phyloP scores from a whole-genome alignment of 2,888 invertebrate species.

The Parnassius orleans region DNA sequence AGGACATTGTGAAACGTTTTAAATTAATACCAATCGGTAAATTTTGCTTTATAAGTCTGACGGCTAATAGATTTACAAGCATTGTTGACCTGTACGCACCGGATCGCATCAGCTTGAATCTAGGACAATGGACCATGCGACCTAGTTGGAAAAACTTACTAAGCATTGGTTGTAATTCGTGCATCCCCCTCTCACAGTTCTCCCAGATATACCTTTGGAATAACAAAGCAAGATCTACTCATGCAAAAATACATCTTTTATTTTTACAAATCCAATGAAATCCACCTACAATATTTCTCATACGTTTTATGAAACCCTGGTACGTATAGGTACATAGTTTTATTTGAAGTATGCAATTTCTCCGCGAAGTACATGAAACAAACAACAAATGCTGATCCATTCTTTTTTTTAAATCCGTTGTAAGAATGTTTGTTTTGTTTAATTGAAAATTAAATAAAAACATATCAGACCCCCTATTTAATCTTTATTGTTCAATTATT shows the following conservation, averaged over 20 bases:
- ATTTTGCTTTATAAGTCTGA: slow-evolving; percentile 42
- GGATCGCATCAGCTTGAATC: slow-evolving; percentile 24
- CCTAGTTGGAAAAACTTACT: slow-evolving; percentile 9
- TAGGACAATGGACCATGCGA: slow-evolving; percentile 21
- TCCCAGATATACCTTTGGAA: slow-evolving; percentile 10
- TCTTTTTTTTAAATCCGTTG: no score
- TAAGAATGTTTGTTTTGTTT: no score
- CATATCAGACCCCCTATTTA: no score
- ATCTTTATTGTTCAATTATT: no score
- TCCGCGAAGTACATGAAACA: no score
- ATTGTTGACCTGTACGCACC: slow-evolving; percentile 27
- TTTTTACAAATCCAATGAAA: slow-evolving; percentile 6
- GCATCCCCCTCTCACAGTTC: not conserved
- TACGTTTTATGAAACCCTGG: not conserved
- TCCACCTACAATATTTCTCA: not conserved
- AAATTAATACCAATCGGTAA: slow-evolving; percentile 50
- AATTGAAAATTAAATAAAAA: no score
- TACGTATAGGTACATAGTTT: not conserved
- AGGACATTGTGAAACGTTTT: slow-evolving; percentile 10
- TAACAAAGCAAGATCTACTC: slow-evolving; percentile 8
- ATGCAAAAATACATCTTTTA: not conserved
- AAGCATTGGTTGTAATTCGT: not conserved
- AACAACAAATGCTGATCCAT: no score
- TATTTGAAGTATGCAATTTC: no score
- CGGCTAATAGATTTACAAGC: slow-evolving; percentile 27